phyloP scores from a whole-genome alignment of 2,113 vertebrate species.

The Elgaria multicarinata region DNA sequence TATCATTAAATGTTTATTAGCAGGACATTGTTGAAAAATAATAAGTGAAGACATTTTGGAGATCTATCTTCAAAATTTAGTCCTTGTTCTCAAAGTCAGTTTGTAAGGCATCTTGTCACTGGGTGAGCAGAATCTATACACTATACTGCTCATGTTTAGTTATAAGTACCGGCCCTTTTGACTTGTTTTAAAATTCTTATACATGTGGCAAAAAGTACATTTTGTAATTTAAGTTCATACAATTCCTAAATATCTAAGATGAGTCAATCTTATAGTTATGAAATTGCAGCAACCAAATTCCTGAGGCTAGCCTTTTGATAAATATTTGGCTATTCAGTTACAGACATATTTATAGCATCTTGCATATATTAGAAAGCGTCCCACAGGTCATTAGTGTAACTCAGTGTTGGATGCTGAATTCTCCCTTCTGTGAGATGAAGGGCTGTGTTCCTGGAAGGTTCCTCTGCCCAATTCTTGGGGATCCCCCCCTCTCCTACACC shows the following conservation, averaged over 20 bases:
- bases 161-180: not conserved
- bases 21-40: not conserved
- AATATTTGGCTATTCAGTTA: not conserved
- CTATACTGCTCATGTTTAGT: not conserved
- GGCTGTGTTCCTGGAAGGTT: too few species aligned
- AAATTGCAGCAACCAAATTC: not conserved
- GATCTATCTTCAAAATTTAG: not conserved
- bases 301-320: not conserved
- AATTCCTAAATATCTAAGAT: not conserved
- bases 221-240: not conserved
- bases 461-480: too few species aligned
- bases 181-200: not conserved
- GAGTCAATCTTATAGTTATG: not conserved
- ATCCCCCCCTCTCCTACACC: too few species aligned
- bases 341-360: not conserved
- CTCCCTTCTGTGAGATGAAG: not conserved
- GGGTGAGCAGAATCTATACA: not conserved
- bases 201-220: rapidly evolving
- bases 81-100: not conserved
- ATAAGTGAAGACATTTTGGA: not conserved
- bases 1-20: not conserved
- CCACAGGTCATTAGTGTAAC: not conserved
- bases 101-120: rapidly evolving
- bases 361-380: not conserved
- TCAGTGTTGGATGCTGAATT: not conserved